Evolutionary conservation across 2,888 invertebrate species (phyloP).

Genomic region (Meliscaeva auricollis): DNA sequence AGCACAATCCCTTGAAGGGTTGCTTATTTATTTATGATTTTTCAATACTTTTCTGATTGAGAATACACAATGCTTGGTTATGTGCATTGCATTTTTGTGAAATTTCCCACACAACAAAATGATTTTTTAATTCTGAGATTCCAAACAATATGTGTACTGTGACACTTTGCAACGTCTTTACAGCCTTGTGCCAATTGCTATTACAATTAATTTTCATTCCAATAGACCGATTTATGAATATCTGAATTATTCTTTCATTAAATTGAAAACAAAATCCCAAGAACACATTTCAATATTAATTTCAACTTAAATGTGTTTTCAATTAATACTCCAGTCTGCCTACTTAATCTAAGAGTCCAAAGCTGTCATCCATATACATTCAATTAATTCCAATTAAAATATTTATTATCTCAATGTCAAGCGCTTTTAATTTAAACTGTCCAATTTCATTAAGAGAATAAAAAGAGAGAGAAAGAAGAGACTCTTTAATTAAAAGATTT

Average conservation of each 20-base stretch:
- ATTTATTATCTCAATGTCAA: slow-evolving; percentile 52
- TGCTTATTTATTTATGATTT: no score
- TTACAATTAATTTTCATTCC: neutral
- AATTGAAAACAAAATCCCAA: slow-evolving; percentile 1
- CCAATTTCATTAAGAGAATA: slow-evolving; percentile 13
- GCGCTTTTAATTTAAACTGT: slow-evolving; percentile 56
- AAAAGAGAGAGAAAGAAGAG: neutral
- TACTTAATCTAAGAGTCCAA: slow-evolving; percentile 12
- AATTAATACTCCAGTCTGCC: slow-evolving; percentile 38
- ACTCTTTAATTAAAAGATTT: slow-evolving; percentile 31
- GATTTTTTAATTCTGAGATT: no score
- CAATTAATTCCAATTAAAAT: slow-evolving; percentile 63
- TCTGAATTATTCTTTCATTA: slow-evolving; percentile 5
- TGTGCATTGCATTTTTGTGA: no score
- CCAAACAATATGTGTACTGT: no score
- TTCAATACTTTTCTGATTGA: no score
- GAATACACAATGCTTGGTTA: no score
- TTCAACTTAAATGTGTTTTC: slow-evolving; percentile 25
- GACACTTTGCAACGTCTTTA: no score
- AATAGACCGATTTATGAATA: neutral
- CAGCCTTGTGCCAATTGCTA: neutral
- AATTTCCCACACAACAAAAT: no score
- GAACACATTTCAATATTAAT: slow-evolving; percentile 17
- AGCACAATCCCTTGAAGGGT: no score
- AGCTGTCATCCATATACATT: slow-evolving; percentile 28